These are phyloP conservation scores for Epinephelus moara DNA, from an alignment of 2,113 vertebrate species.

Conservation along the genomic window DNA sequence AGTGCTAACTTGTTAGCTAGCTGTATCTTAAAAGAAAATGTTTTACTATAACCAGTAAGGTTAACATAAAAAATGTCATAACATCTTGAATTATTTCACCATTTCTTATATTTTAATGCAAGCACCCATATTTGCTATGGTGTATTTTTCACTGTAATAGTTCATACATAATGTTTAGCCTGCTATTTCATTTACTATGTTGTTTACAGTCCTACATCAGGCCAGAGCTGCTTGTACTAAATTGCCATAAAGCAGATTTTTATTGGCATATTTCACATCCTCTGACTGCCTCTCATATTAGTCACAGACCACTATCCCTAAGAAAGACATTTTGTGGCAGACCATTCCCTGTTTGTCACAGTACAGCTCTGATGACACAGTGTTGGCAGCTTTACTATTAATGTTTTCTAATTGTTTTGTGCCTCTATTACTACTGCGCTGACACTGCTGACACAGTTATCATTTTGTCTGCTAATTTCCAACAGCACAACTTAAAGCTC, in stretches of 20 bases:
- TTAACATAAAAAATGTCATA: neutral
- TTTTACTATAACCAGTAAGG: neutral
- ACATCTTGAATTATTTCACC: neutral
- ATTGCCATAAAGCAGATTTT: neutral
- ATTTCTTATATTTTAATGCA: too few species aligned
- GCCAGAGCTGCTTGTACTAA: neutral
- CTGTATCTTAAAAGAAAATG: neutral
- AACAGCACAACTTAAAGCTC: neutral
- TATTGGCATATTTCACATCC: neutral
- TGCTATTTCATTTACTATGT: neutral
- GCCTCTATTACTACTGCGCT: neutral
- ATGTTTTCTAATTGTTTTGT: neutral
- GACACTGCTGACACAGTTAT: neutral
- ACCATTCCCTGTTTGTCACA: neutral
- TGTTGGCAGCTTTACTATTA: neutral
- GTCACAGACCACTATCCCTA: neutral
- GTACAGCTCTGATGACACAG: neutral
- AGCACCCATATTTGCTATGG: neutral
- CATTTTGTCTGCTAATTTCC: neutral
- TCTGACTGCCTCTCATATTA: neutral
- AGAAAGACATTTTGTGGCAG: neutral
- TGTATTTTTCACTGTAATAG: neutral
- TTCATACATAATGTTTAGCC: neutral
- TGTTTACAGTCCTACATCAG: neutral
- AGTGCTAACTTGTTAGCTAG: constrained; percentile 6